phyloP scores from a whole-genome alignment of 2,888 invertebrate genomes.

The Acanthosepion pharaonis region DNA sequence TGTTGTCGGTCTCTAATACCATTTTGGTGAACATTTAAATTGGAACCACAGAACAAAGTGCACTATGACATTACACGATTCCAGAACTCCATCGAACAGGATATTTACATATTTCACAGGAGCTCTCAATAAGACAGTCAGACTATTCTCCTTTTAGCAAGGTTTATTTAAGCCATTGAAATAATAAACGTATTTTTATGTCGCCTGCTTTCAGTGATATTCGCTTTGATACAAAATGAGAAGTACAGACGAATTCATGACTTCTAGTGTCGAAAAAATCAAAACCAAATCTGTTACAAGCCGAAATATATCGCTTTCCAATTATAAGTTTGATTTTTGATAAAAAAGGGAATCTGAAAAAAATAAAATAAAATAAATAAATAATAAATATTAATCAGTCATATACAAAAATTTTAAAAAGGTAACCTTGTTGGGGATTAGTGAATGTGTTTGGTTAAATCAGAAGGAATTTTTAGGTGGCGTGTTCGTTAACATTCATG shows the following conservation, averaged over 20 bases:
- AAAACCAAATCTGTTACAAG: neutral
- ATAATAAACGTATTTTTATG: neutral
- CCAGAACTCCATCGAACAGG: neutral
- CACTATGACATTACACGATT: neutral
- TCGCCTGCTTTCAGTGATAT: neutral
- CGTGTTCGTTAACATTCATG: too few relatives aligned
- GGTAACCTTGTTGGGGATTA: too few relatives aligned
- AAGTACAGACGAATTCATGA: neutral
- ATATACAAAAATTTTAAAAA: neutral
- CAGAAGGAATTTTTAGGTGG: too few relatives aligned
- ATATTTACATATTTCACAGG: too few relatives aligned
- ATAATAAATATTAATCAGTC: neutral
- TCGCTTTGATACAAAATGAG: neutral
- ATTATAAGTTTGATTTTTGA: neutral
- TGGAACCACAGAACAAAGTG: neutral
- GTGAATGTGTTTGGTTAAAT: too few relatives aligned
- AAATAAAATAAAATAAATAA: neutral
- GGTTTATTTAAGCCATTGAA: neutral
- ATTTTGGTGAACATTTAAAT: neutral
- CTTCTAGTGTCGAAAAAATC: neutral
- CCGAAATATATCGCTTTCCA: neutral
- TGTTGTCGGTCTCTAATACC: conserved; percentile 16
- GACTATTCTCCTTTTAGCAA: neutral
- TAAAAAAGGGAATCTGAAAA: neutral
- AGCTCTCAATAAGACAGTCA: neutral